Base-by-base conservation (phyloP, 1,140 invertebrate genomes). In the Coelopa frigida region DNA sequence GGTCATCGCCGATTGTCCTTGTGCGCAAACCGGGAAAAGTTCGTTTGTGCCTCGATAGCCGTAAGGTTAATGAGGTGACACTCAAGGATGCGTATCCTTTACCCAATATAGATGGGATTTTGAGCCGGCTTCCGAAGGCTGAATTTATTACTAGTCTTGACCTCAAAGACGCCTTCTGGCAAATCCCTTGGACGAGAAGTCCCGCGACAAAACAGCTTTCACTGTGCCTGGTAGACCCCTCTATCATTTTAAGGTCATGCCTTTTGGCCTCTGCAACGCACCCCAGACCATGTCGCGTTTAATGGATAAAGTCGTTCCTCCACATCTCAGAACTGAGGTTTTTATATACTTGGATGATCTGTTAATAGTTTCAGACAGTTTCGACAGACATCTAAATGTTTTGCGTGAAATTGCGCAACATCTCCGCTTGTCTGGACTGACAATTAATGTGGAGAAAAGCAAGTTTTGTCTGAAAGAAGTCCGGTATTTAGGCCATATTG, bases 201-300 rank as follows among this genome's bases (percentile, higher is more conserved):
- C 57, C 11, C 37, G 44, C 18, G 55, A 46, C 56, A 59, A 47
- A 74, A 44, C 72, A 1, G 69, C 61, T 2, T 74, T 74, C 50
- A 52, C 50, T 4, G 55, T 68, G 2, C 57, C 54, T 20, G 60
- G 62, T 20, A 51, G 58, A 35, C 61, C 59, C 4, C 47, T 68
- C 10, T 72, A 50, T 44, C 50, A 63, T 21, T 49, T 49, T 20
- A 27, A 11, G 3, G 48, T 26, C n/a, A 49, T 49, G 47, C 47
- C 48, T 12, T 50, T 50, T 24, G 48, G 26, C 71, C 65, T 50
- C 5, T 45, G 42, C 36, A 50, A 45, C 20, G 42, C 36, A 4
- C 32, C 48, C 3, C 33, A 35, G 33, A 50, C 43, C 6, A 46
- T 50, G 40, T 36, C 23, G 5, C 37, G 38, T 6, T 27, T 48